Conservation (phyloP, 2,888 invertebrate genomes). For the Chymomyza caudatula region DNA sequence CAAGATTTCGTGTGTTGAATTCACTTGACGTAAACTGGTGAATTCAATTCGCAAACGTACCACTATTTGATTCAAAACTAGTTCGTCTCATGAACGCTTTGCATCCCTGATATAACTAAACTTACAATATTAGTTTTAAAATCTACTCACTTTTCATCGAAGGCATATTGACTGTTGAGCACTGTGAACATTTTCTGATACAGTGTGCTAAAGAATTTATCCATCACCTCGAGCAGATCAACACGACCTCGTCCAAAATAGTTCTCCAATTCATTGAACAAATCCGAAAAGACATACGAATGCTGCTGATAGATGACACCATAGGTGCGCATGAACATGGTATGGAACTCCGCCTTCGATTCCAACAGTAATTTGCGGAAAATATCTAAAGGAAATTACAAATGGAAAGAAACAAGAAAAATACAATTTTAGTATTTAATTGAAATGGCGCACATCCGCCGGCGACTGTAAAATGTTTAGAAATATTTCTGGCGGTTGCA, state of each 20-base stretch:
- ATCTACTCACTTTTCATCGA: slow-evolving; percentile 87
- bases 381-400: slow-evolving; percentile 83
- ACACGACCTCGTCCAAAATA: slow-evolving; percentile 92
- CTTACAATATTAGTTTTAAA: background rate
- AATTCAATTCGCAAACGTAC: too few relatives aligned
- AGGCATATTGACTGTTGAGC: slow-evolving; percentile 93
- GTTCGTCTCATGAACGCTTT: too few relatives aligned
- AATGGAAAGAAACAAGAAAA: slow-evolving; percentile 13
- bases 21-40: too few relatives aligned
- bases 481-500: slow-evolving; percentile 43
- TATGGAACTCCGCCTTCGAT: slow-evolving; percentile 92
- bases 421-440: slow-evolving; percentile 13
- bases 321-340: slow-evolving; percentile 97
- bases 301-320: slow-evolving; percentile 97
- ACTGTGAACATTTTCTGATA: slow-evolving; percentile 98
- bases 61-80: too few relatives aligned
- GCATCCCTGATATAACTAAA: too few relatives aligned
- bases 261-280: slow-evolving; percentile 92
- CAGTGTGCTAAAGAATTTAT: slow-evolving; percentile 93
- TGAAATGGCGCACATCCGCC: slow-evolving; percentile 50
- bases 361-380: slow-evolving; percentile 90
- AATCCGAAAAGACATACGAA: slow-evolving; percentile 93
- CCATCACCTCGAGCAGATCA: slow-evolving; percentile 91
- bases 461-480: slow-evolving; percentile 38
- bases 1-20: too few relatives aligned